phyloP scores from a whole-genome alignment of 2,113 vertebrate genomes.

The Nyctereutes procyonoides region DNA sequence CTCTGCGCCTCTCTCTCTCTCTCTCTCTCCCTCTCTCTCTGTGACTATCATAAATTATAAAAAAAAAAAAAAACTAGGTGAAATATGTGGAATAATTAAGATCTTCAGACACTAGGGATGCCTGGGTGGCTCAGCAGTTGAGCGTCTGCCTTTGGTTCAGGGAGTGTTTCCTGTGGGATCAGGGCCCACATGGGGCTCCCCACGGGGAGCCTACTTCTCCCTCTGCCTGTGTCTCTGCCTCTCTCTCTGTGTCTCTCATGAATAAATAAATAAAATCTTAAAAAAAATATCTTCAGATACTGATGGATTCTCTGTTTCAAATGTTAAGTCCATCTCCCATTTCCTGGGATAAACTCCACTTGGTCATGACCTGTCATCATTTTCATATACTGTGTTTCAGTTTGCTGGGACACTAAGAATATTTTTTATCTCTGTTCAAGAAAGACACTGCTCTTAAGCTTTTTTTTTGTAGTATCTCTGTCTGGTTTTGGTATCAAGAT shows the following conservation, averaged over 20 bases:
- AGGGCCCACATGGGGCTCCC: too few species aligned
- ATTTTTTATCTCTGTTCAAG: not conserved
- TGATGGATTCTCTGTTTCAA: conserved; percentile 39
- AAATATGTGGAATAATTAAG: not conserved
- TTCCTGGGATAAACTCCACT: not conserved
- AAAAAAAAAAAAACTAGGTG: conserved; percentile 15
- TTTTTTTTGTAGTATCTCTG: not conserved
- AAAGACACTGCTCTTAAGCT: not conserved
- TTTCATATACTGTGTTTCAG: not conserved
- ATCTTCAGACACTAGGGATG: too few species aligned
- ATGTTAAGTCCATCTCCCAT: conserved; percentile 2
- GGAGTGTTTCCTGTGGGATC: too few species aligned
- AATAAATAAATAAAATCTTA: too few species aligned
- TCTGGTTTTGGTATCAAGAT: not conserved
- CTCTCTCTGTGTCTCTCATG: too few species aligned
- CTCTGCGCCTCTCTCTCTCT: too few species aligned
- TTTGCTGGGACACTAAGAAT: conserved; percentile 8
- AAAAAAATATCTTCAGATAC: not conserved
- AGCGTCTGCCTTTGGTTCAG: too few species aligned
- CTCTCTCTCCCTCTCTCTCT: too few species aligned
- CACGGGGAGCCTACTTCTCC: too few species aligned
- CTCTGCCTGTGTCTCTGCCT: too few species aligned
- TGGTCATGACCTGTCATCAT: not conserved
- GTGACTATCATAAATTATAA: too few species aligned
- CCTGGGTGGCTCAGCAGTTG: too few species aligned